Evolutionary conservation across 1,140 invertebrate species (phyloP), one percentile per base, ranked within the genome.

Genomic region (Aplysia californica): DNA sequence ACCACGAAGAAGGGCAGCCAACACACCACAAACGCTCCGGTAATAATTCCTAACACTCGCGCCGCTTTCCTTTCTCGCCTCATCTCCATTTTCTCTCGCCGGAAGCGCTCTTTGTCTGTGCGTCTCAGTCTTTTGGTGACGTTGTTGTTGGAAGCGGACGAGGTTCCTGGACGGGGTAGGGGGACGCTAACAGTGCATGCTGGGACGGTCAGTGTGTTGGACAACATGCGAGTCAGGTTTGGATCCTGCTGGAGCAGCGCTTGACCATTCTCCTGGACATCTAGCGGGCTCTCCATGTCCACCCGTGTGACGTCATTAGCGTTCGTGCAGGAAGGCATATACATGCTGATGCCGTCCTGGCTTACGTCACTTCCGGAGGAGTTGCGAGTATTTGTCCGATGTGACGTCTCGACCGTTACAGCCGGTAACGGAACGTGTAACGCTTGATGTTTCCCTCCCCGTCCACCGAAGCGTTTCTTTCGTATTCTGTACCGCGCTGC

Each of bases 51-150:
- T 55, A 91, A 80, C 6, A 90, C 90, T 35, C 90, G 85, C 0
- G 90, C 90, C 10, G 90, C 91, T 80, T 91, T 91, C 55, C 90
- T 70, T 78, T 91, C 91, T 29, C 91, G 77, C 79, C 90, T 88
- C 78, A 88, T 86, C 78, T 91, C 90, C 38, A 91, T 81, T 77
- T 90, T 89, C 69, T 88, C 89, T 77, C 85, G 86, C 35, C 83
- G 71, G 33, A 81, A 81, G 64, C 81, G 78, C 64, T 87, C 83
- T 76, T 84, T 83, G 23, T 83, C 83, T 41, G 82, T 67, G 31
- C 82, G 79, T 33, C 79, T 76, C 15, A 78, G 44, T 18, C 76
- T 56, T 71, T 85, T 86, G 44, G 71, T 80, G 76, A 81, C 77
- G 67, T 83, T 83, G 69, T 84, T 84, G 66, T 81, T 71, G 66